Conservation (phyloP, 2,888 invertebrate species). For the Philopedon plagiatum region DNA sequence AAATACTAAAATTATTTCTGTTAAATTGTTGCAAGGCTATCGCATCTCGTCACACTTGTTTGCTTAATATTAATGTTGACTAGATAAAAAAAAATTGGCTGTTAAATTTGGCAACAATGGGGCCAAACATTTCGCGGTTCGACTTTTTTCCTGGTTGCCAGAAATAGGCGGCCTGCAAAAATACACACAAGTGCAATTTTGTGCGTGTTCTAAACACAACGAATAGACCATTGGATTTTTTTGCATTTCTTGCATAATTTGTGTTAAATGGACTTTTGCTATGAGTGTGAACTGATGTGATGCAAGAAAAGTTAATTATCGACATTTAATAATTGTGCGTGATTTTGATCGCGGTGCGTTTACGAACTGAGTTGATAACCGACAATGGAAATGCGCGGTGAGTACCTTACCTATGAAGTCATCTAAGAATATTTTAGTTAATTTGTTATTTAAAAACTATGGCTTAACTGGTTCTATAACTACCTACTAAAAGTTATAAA, state of each 20-base stretch:
- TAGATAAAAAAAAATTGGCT: slow-evolving; percentile 39
- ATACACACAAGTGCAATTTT: slow-evolving; percentile 57
- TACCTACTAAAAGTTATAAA: too few relatives aligned
- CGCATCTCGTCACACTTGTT: slow-evolving; percentile 37
- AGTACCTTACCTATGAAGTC: too few relatives aligned
- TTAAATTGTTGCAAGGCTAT: slow-evolving; percentile 35
- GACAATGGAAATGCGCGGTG: slow-evolving; percentile 68
- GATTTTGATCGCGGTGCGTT: slow-evolving; percentile 46
- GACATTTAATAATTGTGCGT: slow-evolving; percentile 30
- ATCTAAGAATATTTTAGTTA: too few relatives aligned
- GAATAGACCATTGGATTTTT: slow-evolving; percentile 32
- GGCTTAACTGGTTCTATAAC: too few relatives aligned
- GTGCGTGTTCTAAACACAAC: slow-evolving; percentile 48
- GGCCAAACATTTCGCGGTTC: slow-evolving; percentile 49
- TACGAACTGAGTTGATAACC: slow-evolving; percentile 43
- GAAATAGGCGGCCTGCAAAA: slow-evolving; percentile 67
- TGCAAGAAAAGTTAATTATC: slow-evolving; percentile 5
- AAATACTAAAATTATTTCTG: slow-evolving; percentile 20
- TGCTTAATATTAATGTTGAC: slow-evolving; percentile 32
- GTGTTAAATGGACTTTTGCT: slow-evolving; percentile 23
- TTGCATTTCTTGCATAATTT: slow-evolving; percentile 4
- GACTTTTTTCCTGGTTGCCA: slow-evolving; percentile 69
- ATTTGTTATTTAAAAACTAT: too few relatives aligned
- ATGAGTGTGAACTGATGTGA: background rate
- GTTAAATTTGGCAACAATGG: slow-evolving; percentile 46